Percentiles rank a stretch among this genome's conserved stretches.
phyloP scores from a whole-genome alignment of 1,140 invertebrate genomes.

The Heliconius melpomene region DNA sequence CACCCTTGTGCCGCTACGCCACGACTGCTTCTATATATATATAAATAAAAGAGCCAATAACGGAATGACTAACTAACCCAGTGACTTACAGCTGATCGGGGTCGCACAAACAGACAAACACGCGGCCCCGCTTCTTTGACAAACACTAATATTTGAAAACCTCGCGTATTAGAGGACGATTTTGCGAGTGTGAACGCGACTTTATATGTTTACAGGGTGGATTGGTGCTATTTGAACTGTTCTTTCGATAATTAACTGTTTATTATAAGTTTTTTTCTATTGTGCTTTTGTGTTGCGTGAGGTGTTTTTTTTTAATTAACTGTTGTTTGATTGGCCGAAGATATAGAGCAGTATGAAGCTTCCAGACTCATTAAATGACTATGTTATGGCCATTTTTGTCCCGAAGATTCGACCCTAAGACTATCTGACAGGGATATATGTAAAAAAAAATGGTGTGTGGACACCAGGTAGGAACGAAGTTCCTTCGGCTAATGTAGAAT shows the following conservation, averaged over 20 bases:
- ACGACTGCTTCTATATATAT: too few relatives aligned
- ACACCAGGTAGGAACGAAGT: too few relatives aligned
- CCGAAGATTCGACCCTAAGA: too few relatives aligned
- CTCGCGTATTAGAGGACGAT: constrained; percentile 61
- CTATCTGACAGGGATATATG: too few relatives aligned
- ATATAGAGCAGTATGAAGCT: too few relatives aligned
- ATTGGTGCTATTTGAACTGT: neutral
- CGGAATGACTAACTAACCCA: constrained; percentile 41
- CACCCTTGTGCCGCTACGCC: too few relatives aligned
- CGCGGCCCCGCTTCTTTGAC: constrained; percentile 70
- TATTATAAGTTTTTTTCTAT: constrained; percentile 26
- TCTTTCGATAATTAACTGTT: constrained; percentile 11
- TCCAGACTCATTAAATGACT: too few relatives aligned
- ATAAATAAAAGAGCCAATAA: constrained; percentile 19
- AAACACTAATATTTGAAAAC: constrained; percentile 78
- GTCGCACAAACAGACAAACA: constrained; percentile 64
- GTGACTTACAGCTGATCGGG: constrained; percentile 55
- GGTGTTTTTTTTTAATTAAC: neutral
- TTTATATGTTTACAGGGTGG: constrained; percentile 22
- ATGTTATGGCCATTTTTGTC: too few relatives aligned
- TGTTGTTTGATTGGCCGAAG: too few relatives aligned
- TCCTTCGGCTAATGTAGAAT: too few relatives aligned
- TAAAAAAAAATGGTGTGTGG: too few relatives aligned
- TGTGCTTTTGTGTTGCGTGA: neutral
- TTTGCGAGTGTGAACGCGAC: constrained; percentile 44